Percentiles rank a stretch among this genome's conserved stretches.
Conservation (phyloP, 2,113 vertebrate genomes). For the Morone chrysops region DNA sequence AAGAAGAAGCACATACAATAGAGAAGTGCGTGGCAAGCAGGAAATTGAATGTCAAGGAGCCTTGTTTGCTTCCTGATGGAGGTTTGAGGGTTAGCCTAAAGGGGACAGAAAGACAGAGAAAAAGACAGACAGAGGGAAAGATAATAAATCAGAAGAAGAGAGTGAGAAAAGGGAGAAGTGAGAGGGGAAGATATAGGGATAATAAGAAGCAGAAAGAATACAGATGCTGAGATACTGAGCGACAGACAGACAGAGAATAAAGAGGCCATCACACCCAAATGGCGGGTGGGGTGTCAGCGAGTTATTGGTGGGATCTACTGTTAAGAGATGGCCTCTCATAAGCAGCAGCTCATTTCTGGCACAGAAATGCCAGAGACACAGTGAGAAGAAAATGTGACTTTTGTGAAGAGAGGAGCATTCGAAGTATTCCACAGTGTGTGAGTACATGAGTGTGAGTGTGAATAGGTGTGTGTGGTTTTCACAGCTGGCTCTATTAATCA, state of each 20-base stretch:
- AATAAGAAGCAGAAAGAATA: slow-evolving; percentile 58
- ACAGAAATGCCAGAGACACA: slow-evolving; percentile 43
- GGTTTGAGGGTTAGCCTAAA: slow-evolving; percentile 79
- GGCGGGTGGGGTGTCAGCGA: slow-evolving; percentile 5
- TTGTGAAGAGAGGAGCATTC: slow-evolving; percentile 46
- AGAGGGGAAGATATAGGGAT: slow-evolving; percentile 27
- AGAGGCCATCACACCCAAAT: slow-evolving; percentile 43
- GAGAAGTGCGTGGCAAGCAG: slow-evolving; percentile 82
- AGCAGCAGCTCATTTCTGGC: slow-evolving; percentile 60
- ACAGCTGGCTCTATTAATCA: slow-evolving; percentile 74
- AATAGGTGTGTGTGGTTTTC: slow-evolving; percentile 37
- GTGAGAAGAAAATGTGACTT: slow-evolving; percentile 56
- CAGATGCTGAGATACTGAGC: slow-evolving; percentile 58
- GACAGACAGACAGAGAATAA: slow-evolving; percentile 39
- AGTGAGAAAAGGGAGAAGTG: slow-evolving; percentile 15
- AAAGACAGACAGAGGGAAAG: slow-evolving; percentile 32
- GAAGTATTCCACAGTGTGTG: slow-evolving; percentile 20
- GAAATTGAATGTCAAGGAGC: slow-evolving; percentile 87
- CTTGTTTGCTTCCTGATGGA: slow-evolving; percentile 84
- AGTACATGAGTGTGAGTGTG: slow-evolving; percentile 3
- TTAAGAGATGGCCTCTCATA: slow-evolving; percentile 45
- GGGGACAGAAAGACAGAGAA: slow-evolving; percentile 61
- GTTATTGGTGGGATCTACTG: slow-evolving; percentile 33
- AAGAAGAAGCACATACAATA: slow-evolving; percentile 70
- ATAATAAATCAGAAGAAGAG: slow-evolving; percentile 62